Conservation (phyloP, 1,140 invertebrate species). For the Procambarus clarkii region DNA sequence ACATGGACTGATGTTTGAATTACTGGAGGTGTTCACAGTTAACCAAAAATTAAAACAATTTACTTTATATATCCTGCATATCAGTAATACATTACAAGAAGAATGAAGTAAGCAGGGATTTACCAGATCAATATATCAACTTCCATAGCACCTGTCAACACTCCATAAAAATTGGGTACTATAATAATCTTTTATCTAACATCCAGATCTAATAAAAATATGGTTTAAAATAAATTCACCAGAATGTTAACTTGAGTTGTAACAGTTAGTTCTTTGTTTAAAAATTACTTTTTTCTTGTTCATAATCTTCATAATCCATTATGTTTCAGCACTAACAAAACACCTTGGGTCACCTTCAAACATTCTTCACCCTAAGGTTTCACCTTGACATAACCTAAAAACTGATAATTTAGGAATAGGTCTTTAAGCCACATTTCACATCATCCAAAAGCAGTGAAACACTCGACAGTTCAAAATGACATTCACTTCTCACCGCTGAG, state of each 20-base stretch:
- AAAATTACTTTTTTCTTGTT: background rate
- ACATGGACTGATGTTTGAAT: background rate
- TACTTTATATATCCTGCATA: background rate
- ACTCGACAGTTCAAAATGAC: conserved; percentile 9
- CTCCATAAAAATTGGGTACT: background rate
- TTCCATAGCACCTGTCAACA: conserved; percentile 6
- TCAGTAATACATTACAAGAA: background rate
- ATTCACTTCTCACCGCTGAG: background rate
- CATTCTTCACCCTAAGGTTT: conserved; percentile 15
- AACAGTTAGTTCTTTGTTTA: background rate
- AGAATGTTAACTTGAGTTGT: background rate
- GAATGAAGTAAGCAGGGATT: background rate
- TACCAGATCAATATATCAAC: background rate
- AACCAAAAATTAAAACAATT: background rate
- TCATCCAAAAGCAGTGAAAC: conserved; percentile 13
- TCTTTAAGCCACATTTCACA: conserved; percentile 14
- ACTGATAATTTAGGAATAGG: background rate
- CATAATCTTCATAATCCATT: background rate
- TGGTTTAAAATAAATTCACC: background rate
- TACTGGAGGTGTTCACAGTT: background rate
- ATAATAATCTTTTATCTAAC: background rate
- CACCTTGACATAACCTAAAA: conserved; percentile 1
- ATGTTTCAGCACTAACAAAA: background rate
- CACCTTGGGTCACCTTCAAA: background rate
- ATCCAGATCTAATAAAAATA: background rate